These are phyloP conservation scores for Neotragus pygmaeus DNA, from an alignment of 2,113 vertebrate genomes.

Conservation along the genomic window DNA sequence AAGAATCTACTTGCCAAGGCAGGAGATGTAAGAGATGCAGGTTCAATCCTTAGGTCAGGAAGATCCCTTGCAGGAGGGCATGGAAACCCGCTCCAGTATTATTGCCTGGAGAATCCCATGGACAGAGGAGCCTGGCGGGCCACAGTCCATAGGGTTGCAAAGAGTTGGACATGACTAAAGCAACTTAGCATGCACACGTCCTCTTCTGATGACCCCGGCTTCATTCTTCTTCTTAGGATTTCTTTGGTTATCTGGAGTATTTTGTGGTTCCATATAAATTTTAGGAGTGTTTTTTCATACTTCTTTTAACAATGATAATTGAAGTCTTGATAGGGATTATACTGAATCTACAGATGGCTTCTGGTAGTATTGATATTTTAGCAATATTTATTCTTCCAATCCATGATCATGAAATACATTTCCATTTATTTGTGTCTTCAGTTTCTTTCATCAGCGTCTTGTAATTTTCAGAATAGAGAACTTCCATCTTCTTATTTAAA, in stretches of 20 bases:
- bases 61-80: not conserved
- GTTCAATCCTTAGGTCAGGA: not conserved
- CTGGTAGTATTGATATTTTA: not conserved
- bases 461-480: not conserved
- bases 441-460: not conserved
- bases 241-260: not conserved
- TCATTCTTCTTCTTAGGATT: not conserved
- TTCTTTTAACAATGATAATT: not conserved
- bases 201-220: not conserved
- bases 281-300: not conserved
- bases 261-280: not conserved
- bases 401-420: not conserved
- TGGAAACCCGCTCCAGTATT: not conserved
- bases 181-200: not conserved
- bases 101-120: not conserved
- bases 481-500: not conserved
- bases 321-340: not conserved
- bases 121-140: not conserved
- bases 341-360: not conserved
- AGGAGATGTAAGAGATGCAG: not conserved
- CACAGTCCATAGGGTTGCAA: not conserved
- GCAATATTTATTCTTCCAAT: not conserved
- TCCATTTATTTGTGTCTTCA: not conserved
- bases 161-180: not conserved
- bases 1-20: not conserved